Base-by-base conservation (phyloP, 2,888 invertebrate genomes). In the Zonitis immaculata region DNA sequence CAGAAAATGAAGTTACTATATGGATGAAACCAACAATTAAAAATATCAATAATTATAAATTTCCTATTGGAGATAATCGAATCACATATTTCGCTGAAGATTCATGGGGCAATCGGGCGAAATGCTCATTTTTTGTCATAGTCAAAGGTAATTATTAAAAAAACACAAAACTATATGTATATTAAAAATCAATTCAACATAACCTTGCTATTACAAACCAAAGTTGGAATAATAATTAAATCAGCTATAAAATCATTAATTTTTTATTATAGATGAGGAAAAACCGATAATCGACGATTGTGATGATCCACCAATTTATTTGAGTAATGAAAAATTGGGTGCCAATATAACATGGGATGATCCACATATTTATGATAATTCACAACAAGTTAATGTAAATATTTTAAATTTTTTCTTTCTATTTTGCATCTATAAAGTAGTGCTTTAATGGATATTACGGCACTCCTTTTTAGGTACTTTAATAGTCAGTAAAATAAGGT, bases 71-170 rank as follows among this genome's bases (percentile, higher is more conserved):
- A 0, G 67, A 69, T 18, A 82, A 82, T 4, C 71, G 70, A 9
- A 77, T 87, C n/a, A 79, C 78, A 0, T 86, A 86, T 68, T 77
- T 79, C 9, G 85, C 85, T 0, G 80, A 82, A 61, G 87, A 87
- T 71, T 69, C 76, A 1, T 79, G 77, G 52, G 78, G 80, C 39
- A 87, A 87, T 67, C 78, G 76, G 57, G 83, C 80, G 0, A 78
- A 78, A 51, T 87, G 87, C 64, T 77, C 76, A 54, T 85, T 87
- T 63, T 76, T 73, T 18, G 76, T 87, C 8, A 77, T 72, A 44
- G 80, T 87, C 14, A 54, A 75, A 55, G 83, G 81, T 81, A 68
- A 22, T 7, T 16, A n/a, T n/a, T n/a, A n/a, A n/a, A n/a, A n/a
- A n/a, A n/a, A n/a, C n/a, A n/a, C n/a, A n/a, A n/a, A n/a, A n/a